Evolutionary conservation across 2,113 vertebrate species (phyloP).

Genomic region (Gadus chalcogrammus): DNA sequence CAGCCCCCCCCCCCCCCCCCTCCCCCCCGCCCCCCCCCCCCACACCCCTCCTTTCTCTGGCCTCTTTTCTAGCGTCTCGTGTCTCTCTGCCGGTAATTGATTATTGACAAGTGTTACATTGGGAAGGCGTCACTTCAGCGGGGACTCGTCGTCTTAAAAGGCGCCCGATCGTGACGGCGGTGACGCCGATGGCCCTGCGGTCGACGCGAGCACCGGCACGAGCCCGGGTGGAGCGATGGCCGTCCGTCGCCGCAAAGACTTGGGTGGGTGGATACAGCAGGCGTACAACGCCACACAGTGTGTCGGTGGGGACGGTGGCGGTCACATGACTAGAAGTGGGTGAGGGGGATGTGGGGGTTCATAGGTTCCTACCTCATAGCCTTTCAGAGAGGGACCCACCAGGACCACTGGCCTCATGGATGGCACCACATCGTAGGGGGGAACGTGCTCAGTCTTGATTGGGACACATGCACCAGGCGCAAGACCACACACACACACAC

Average conservation of each 20-base stretch:
- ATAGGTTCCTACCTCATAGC: constrained; percentile 88
- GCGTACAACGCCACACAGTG: too few relatives aligned
- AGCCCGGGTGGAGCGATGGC: too few relatives aligned
- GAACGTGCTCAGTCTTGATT: constrained; percentile 88
- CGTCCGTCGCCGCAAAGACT: too few relatives aligned
- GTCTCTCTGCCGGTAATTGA: constrained; percentile 17
- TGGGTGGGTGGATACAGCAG: too few relatives aligned
- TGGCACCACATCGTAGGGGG: constrained; percentile 96
- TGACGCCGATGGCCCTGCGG: too few relatives aligned
- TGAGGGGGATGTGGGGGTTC: neutral
- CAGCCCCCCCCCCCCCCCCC: neutral
- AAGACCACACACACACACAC: neutral
- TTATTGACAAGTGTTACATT: constrained; percentile 21
- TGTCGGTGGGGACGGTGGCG: too few relatives aligned
- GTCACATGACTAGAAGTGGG: neutral
- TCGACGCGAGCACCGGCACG: too few relatives aligned
- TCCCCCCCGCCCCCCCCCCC: constrained; percentile 31
- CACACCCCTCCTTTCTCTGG: constrained; percentile 29
- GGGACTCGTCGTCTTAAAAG: too few relatives aligned
- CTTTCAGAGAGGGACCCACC: constrained; percentile 95
- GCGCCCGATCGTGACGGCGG: too few relatives aligned
- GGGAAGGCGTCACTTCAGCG: too few relatives aligned
- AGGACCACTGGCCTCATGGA: constrained; percentile 97
- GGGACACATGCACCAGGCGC: neutral
- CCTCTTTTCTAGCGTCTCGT: constrained; percentile 35